Evolutionary conservation across 2,113 vertebrate species (phyloP).

Genomic region (Takifugu bimaculatus): DNA sequence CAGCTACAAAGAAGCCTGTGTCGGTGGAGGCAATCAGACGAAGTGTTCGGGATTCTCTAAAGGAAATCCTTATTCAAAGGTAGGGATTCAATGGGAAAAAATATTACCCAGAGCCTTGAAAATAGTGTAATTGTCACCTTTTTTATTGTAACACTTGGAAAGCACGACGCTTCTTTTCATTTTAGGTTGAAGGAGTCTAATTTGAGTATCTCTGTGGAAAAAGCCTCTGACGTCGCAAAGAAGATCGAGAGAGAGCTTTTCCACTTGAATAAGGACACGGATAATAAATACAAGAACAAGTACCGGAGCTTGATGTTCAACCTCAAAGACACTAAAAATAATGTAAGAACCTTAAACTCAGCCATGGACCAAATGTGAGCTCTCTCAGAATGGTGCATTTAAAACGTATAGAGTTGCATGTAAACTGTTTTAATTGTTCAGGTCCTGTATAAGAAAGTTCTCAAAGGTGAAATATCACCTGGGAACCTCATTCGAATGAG

Average conservation of each 20-base stretch:
- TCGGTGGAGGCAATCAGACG: slow-evolving; percentile 93
- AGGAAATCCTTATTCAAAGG: slow-evolving; percentile 94
- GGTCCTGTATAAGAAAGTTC: slow-evolving; percentile 93
- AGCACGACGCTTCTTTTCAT: background rate
- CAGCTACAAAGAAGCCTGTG: slow-evolving; percentile 84
- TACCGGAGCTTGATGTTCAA: slow-evolving; percentile 98
- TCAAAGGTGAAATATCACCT: slow-evolving; percentile 94
- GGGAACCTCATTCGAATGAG: slow-evolving; percentile 94
- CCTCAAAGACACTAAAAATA: slow-evolving; percentile 97
- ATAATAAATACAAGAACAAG: slow-evolving; percentile 98
- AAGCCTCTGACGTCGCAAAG: slow-evolving; percentile 87
- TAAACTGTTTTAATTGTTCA: slow-evolving; percentile 43
- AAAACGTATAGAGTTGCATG: background rate
- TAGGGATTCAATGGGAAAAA: slow-evolving; percentile 39
- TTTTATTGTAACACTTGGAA: background rate
- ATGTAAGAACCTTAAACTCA: slow-evolving; percentile 74
- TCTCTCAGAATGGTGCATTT: background rate
- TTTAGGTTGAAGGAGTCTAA: slow-evolving; percentile 88
- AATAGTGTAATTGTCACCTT: background rate
- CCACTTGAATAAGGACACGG: slow-evolving; percentile 93
- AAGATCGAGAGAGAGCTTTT: slow-evolving; percentile 93
- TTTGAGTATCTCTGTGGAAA: slow-evolving; percentile 86
- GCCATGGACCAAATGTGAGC: background rate
- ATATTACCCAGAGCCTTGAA: background rate
- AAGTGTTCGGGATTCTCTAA: slow-evolving; percentile 91